Evolutionary conservation across 2,113 vertebrate species (phyloP).

Genomic region (Falcunculus frontatus): DNA sequence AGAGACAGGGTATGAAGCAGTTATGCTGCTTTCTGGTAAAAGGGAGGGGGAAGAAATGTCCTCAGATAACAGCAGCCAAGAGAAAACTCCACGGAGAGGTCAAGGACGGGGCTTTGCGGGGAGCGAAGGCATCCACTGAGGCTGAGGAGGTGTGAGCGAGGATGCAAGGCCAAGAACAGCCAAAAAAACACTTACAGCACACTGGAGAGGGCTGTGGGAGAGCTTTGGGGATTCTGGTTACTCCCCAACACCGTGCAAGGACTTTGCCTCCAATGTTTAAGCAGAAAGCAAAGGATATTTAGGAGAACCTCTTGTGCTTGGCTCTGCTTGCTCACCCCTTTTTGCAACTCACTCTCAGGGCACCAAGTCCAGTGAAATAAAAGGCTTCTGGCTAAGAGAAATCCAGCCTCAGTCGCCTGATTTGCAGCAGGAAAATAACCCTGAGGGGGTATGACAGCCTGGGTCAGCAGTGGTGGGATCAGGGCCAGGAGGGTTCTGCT

Average conservation of each 20-base stretch:
- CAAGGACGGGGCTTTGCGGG: fast-evolving
- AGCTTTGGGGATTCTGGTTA: background rate
- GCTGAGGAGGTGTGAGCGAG: background rate
- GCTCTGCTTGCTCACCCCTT: background rate
- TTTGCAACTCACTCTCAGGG: background rate
- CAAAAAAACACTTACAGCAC: background rate
- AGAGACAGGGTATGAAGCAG: background rate
- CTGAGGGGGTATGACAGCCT: background rate
- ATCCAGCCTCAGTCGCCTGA: background rate
- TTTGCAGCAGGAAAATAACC: background rate
- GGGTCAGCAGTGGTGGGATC: background rate
- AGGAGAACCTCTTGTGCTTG: no score
- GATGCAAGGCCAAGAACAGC: background rate
- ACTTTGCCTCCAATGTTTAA: background rate
- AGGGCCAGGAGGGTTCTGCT: background rate
- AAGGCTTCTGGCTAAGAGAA: background rate
- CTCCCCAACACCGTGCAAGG: background rate
- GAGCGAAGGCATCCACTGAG: background rate
- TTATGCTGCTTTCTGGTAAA: background rate
- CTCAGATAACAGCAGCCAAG: background rate
- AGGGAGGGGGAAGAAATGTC: background rate
- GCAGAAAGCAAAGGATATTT: background rate
- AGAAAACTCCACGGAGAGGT: background rate
- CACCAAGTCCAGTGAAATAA: background rate
- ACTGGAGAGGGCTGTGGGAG: background rate